Conservation (phyloP, 2,113 vertebrate genomes). For the Hemichromis elongatus region DNA sequence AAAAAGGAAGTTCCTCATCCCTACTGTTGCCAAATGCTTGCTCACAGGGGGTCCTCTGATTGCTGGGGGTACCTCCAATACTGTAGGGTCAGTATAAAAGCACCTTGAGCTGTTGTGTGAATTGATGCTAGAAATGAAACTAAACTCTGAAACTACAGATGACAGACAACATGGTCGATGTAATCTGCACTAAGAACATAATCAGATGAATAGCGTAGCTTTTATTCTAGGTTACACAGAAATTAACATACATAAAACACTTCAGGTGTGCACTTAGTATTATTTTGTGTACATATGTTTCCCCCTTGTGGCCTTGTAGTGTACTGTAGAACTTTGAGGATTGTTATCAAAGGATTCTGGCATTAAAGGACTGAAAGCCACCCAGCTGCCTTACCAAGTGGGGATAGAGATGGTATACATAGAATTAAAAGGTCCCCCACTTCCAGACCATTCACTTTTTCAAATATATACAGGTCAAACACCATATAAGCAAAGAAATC, state of each 20-base stretch:
- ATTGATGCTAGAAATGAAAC: not conserved
- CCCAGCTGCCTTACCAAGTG: not conserved
- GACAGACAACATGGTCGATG: not conserved
- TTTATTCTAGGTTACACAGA: not conserved
- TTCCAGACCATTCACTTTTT: not conserved
- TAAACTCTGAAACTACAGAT: not conserved
- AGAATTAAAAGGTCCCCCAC: not conserved
- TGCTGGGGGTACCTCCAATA: not conserved
- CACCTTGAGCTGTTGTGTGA: not conserved
- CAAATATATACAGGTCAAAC: not conserved
- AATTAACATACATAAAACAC: not conserved
- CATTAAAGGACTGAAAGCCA: not conserved
- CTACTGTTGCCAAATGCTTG: not conserved
- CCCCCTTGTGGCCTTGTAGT: slow-evolving; percentile 1
- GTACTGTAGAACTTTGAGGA: not conserved
- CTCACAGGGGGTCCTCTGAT: no score
- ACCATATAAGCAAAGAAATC: not conserved
- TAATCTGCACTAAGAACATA: not conserved
- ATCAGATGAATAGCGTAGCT: not conserved
- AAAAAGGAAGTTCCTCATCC: not conserved
- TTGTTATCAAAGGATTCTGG: not conserved
- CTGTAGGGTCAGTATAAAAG: not conserved
- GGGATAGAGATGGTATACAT: not conserved
- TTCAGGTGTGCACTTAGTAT: not conserved
- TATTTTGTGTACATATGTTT: not conserved